These are phyloP conservation scores for Frankliniella intonsa DNA, from an alignment of 2,888 invertebrate genomes.

Conservation along the genomic window DNA sequence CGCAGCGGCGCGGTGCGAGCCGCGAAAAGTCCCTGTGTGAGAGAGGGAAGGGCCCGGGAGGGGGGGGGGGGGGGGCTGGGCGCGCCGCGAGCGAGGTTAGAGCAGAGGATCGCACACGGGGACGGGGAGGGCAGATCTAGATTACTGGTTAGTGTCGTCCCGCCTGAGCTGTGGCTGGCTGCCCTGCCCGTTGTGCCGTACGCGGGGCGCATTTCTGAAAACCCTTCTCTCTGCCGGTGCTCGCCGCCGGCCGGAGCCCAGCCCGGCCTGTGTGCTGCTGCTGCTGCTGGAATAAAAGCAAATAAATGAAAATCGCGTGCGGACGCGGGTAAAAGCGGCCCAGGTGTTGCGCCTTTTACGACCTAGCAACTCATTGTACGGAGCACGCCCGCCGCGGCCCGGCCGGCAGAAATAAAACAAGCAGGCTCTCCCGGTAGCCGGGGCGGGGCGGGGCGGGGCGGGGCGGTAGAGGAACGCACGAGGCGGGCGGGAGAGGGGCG, in stretches of 20 bases:
- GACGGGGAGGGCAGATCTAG: too few relatives aligned
- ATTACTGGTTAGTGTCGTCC: not conserved
- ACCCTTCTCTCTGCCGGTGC: not conserved
- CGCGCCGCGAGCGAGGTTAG: too few relatives aligned
- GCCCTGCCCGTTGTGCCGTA: not conserved
- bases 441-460: not conserved
- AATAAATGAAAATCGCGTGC: constrained; percentile 12
- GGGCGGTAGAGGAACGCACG: not conserved
- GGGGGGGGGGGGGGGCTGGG: too few relatives aligned
- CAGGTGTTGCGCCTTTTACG: constrained; percentile 26
- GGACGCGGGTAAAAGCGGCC: not conserved
- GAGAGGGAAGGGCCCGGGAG: too few relatives aligned
- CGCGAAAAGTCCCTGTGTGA: too few relatives aligned
- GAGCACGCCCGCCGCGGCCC: not conserved
- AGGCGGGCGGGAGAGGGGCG: too few relatives aligned
- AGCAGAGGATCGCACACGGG: too few relatives aligned
- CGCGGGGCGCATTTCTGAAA: not conserved
- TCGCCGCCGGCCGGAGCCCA: not conserved
- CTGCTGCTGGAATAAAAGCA: not conserved
- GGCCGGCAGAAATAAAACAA: not conserved
- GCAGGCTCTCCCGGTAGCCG: not conserved
- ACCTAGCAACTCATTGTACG: constrained; percentile 24
- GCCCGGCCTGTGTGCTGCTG: not conserved
- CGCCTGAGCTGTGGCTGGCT: not conserved
- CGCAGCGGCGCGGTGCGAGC: too few relatives aligned